Evolutionary conservation across 2,797 vertebrate species (phyloP), one percentile per base, ranked within the genome.

Genomic region (Gobio occitaniae): DNA sequence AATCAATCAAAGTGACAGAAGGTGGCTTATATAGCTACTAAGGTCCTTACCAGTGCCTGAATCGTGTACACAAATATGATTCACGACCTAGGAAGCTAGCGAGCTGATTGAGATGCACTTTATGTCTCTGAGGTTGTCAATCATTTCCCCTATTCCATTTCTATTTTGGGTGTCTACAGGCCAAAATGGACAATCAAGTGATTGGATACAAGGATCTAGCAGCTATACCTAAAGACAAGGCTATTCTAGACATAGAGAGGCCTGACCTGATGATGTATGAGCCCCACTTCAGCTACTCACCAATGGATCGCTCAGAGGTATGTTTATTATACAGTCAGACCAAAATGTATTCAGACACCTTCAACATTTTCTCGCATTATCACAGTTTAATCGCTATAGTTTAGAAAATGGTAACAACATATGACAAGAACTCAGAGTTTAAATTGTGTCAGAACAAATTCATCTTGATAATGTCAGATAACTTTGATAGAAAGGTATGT

Each of bases 221-320:
- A 0, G 98, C 98, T 80, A 94, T 98, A 83, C 98, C 98, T 0
- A 96, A 95, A 92, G 97, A 99, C 92, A 99, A 99, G 90, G 97
- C 98, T 9, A 99, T 99, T 91, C 93, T 99, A 94, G 97, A 99
- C 87, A 97, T 99, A 0, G 97, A 99, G 84, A 94, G 97, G 11
- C 97, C 98, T 0, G 98, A 99, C 89, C 92, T 99, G 91, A 99
- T 99, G 97, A 97, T 97, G 91, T 99, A 98, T 0, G 96, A 98
- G 72, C 96, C 96, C 0, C 97, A 97, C 83, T 98, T 97, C 92
- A 95, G 92, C 89, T 98, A 97, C 90, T 95, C 96, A 0, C 91
- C 95, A 4, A 90, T 96, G 91, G 96, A 97, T 63, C 94, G 94
- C 0, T 93, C 94, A 84, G 96, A 96, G 83, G 92, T 95, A 87